Percentiles rank a stretch among this genome's conserved stretches.
Evolutionary conservation across 2,113 vertebrate genomes (phyloP).

Genomic region (Chrysemys picta): DNA sequence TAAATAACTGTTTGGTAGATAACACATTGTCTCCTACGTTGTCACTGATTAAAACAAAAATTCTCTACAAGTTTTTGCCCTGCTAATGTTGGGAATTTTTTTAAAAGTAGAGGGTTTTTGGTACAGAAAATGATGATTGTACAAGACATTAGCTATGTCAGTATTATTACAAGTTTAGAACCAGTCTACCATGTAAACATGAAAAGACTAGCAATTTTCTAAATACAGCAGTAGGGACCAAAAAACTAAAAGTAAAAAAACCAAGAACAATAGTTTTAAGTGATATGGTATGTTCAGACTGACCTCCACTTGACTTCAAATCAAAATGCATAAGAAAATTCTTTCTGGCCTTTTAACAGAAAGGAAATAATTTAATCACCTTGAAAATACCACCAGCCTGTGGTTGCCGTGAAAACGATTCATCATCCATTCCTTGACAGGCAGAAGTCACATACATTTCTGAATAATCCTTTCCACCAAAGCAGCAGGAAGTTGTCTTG

Average conservation of each 20-base stretch:
- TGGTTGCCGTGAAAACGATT: slow-evolving; percentile 77
- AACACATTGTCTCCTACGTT: slow-evolving; percentile 16
- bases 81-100: not conserved
- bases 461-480: slow-evolving; percentile 91
- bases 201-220: not conserved
- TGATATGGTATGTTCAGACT: not conserved
- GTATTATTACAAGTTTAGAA: not conserved
- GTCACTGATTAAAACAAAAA: not conserved
- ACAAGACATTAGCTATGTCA: not conserved
- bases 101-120: not conserved
- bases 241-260: not conserved
- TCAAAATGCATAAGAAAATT: not conserved
- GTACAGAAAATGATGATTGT: not conserved
- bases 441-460: slow-evolving; percentile 94
- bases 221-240: not conserved
- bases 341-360: accelerated
- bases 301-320: not conserved
- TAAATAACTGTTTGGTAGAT: slow-evolving; percentile 27
- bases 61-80: not conserved
- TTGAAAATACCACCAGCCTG: slow-evolving; percentile 89
- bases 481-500: slow-evolving; percentile 93
- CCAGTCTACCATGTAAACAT: not conserved
- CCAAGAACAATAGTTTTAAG: not conserved
- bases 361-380: slow-evolving; percentile 71
- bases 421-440: slow-evolving; percentile 80